Evolutionary conservation across 2,888 invertebrate species (phyloP).

Genomic region (Dryadula phaetusa): DNA sequence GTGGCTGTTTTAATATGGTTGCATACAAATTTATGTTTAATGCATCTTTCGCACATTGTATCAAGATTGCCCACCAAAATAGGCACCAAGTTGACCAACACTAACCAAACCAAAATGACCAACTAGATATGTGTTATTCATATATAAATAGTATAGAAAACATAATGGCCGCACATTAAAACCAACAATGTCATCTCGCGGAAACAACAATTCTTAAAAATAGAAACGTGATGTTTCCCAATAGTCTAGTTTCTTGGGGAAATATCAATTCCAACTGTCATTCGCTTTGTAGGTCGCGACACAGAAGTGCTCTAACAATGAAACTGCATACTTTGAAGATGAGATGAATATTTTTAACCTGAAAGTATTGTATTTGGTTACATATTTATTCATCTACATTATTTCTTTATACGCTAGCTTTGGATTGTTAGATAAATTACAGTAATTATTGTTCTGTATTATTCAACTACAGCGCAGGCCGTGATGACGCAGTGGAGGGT

Average conservation of each 20-base stretch:
- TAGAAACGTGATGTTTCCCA: slow-evolving; percentile 47
- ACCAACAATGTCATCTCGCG: not conserved
- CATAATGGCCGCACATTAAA: not conserved
- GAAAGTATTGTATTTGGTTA: slow-evolving; percentile 18
- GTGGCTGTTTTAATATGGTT: no score
- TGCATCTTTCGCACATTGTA: no score
- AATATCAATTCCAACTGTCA: slow-evolving; percentile 49
- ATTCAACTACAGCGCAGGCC: no score
- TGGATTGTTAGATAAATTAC: no score
- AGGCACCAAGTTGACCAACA: no score
- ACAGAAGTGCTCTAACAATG: slow-evolving; percentile 37
- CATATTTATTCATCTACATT: not conserved
- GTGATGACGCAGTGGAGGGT: no score
- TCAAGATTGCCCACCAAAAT: no score
- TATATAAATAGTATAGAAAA: not conserved
- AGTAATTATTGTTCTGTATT: no score
- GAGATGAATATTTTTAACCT: slow-evolving; percentile 29
- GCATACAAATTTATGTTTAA: no score
- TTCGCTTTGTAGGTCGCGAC: slow-evolving; percentile 44
- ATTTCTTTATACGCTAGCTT: no score
- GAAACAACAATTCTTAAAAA: slow-evolving; percentile 37
- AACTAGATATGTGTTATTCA: no score
- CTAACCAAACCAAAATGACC: no score
- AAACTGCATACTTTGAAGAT: slow-evolving; percentile 32
- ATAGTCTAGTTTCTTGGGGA: slow-evolving; percentile 47